Evolutionary conservation across 2,888 invertebrate species (phyloP), one percentile per base, ranked within the genome.

Genomic region (Drosophila multiciliata): DNA sequence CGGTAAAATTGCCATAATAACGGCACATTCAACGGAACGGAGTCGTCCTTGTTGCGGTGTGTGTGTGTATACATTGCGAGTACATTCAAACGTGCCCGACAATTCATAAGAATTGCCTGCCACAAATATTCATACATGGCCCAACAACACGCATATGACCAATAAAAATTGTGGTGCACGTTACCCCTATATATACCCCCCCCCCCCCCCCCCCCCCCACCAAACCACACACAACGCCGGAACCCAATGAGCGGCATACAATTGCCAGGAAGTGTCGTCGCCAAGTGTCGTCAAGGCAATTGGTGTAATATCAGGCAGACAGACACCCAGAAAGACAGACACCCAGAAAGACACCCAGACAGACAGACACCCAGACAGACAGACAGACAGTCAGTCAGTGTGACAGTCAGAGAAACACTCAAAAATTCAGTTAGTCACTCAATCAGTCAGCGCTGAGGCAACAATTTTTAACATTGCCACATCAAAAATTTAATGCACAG

Each of bases 211-310:
- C 23, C 23, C 23, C 23, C n/a, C n/a, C n/a, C n/a, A n/a, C n/a
- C n/a, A n/a, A n/a, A 23, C 1, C 23, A 23, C n/a, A n/a, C 35
- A 45, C 23, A 77, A 29, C 0, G 68, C 83, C 82, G 83, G 90
- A 90, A 88, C 87, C 69, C 69, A 82, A 70, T 82, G 80, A 80
- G 40, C 76, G 81, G 62, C 74, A 57, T 72, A 89, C 90, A 85
- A 90, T 85, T 90, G 90, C 87, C 83, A 87, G 85, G 90, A 85
- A 90, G 85, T 85, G 85, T 85, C 89, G 87, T 83, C 75, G 87
- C 59, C 78, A 90, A 85, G 90, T 85, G 90, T 78, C 89, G 90
- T 89, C 73, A 83, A 90, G 87, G 90, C 89, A 89, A 85, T 85
- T 89, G 89, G 54, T 74, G 66, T 86, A 89, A 77, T 80, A 74